These are phyloP conservation scores for Arnoldichthys spilopterus DNA, from an alignment of 2,797 vertebrate genomes.

Conservation along the genomic window DNA sequence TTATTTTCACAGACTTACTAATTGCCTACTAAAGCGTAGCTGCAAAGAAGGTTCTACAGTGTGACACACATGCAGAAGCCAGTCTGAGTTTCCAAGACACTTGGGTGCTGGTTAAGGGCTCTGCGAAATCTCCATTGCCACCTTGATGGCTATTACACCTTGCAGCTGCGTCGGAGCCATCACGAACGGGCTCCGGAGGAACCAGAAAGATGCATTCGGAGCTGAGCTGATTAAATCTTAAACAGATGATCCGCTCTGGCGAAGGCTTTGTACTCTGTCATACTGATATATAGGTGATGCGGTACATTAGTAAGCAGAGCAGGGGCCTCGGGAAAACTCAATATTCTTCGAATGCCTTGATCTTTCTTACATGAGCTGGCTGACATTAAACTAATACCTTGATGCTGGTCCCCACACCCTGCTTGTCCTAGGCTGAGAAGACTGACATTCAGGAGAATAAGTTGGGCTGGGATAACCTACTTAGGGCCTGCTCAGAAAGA, in stretches of 20 bases:
- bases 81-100: not conserved
- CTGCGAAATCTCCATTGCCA: not conserved
- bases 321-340: slow-evolving; percentile 41
- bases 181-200: not conserved
- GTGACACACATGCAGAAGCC: too few relatives aligned
- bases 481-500: slow-evolving; percentile 54
- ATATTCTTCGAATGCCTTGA: slow-evolving; percentile 23
- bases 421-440: not conserved
- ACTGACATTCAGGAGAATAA: slow-evolving; percentile 45
- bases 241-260: slow-evolving; percentile 4
- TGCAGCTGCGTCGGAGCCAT: not conserved
- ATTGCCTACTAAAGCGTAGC: too few relatives aligned
- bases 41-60: too few relatives aligned
- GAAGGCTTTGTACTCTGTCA: slow-evolving; percentile 3
- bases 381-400: slow-evolving; percentile 40
- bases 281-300: slow-evolving; percentile 13
- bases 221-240: not conserved
- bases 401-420: slow-evolving; percentile 3
- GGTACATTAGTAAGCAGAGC: slow-evolving; percentile 47
- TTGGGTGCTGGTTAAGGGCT: not conserved
- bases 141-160: not conserved
- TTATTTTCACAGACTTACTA: too few relatives aligned
- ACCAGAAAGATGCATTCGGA: not conserved
- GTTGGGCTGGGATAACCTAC: slow-evolving; percentile 38
- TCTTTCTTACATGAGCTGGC: slow-evolving; percentile 31